Percentiles rank a stretch among this genome's conserved stretches.
phyloP scores from a whole-genome alignment of 2,888 invertebrate genomes.

The Cerastis leucographa region DNA sequence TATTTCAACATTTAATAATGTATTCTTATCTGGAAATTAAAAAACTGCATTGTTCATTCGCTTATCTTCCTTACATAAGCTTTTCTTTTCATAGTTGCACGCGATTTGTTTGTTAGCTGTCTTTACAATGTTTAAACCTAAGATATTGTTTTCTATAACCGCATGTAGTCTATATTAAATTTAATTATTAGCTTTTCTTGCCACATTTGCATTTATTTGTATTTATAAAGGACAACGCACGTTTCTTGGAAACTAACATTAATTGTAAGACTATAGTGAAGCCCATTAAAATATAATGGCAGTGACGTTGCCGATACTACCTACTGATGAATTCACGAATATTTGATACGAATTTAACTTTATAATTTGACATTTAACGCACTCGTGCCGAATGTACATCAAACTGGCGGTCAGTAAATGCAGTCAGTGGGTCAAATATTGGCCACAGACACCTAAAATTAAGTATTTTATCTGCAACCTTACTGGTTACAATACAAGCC shows the following conservation, averaged over 20 bases:
- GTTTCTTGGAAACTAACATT: constrained; percentile 9
- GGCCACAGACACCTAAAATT: constrained; percentile 76
- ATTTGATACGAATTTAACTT: constrained; percentile 39
- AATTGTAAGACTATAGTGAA: background rate
- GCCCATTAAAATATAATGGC: constrained; percentile 19
- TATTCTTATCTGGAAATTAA: constrained; percentile 44
- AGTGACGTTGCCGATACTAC: constrained; percentile 7
- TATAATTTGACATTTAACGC: constrained; percentile 57
- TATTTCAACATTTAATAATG: constrained; percentile 38
- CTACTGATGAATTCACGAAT: constrained; percentile 29
- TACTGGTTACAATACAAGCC: constrained; percentile 71
- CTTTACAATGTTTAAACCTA: constrained; percentile 23
- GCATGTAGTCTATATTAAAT: background rate
- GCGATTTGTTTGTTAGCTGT: constrained; percentile 39
- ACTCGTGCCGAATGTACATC: constrained; percentile 57
- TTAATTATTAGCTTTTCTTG: background rate
- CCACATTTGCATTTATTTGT: too few species aligned
- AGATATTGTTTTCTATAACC: constrained; percentile 6
- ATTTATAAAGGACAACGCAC: background rate
- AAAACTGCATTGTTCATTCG: constrained; percentile 46
- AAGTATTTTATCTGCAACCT: constrained; percentile 77
- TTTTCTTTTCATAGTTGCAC: constrained; percentile 46
- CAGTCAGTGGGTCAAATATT: constrained; percentile 84
- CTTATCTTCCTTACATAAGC: constrained; percentile 41
- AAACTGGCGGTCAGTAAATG: constrained; percentile 66